Evolutionary conservation across 2,113 vertebrate species (phyloP).

Genomic region (Tenebrosternarchus preto): DNA sequence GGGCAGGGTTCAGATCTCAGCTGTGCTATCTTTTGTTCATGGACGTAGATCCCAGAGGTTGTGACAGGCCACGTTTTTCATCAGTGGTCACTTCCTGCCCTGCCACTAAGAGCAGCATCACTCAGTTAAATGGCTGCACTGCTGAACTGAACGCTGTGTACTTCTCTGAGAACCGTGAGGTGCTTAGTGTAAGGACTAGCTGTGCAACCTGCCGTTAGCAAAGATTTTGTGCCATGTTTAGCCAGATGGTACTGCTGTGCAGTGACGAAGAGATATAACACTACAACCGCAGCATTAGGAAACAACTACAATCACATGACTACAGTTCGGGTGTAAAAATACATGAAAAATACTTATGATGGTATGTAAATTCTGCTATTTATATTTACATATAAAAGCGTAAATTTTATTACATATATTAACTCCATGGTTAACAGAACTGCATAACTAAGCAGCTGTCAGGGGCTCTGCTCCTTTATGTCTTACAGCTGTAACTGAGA

Average conservation of each 20-base stretch:
- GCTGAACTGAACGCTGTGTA: not conserved
- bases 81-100: not conserved
- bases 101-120: not conserved
- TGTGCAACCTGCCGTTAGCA: not conserved
- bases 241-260: not conserved
- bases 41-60: not conserved
- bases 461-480: not conserved
- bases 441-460: too few species aligned
- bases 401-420: too few species aligned
- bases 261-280: too few species aligned
- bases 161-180: not conserved
- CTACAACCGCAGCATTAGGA: too few species aligned
- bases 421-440: too few species aligned
- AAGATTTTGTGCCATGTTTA: not conserved
- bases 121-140: not conserved
- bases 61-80: conserved; percentile 5
- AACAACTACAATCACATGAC: not conserved
- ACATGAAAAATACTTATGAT: too few species aligned
- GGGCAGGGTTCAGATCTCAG: not conserved
- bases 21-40: conserved; percentile 4
- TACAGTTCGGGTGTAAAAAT: not conserved
- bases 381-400: too few species aligned
- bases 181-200: not conserved
- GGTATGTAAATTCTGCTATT: too few species aligned
- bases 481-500: conserved; percentile 7